Evolutionary conservation across 1,140 invertebrate genomes (phyloP).

Genomic region (Drosophila virilis): DNA sequence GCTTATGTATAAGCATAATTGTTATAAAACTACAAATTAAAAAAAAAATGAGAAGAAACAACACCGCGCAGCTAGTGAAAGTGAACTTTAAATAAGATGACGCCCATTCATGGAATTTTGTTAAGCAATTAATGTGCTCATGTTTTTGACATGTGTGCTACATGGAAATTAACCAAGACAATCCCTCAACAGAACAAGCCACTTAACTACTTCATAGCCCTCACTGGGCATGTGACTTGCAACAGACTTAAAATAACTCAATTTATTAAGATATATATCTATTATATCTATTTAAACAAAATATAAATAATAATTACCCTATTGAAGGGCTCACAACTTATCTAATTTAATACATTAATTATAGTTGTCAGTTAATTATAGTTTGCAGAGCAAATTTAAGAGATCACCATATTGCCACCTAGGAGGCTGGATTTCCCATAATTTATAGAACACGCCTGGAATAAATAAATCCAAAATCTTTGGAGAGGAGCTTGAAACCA

Average conservation of each 20-base stretch:
- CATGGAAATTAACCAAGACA: conserved; percentile 15
- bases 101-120: conserved; percentile 29
- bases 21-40: conserved; percentile 40
- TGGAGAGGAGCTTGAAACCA: too few relatives aligned
- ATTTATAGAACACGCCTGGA: too few relatives aligned
- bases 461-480: too few relatives aligned
- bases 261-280: too few relatives aligned
- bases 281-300: background rate
- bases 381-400: too few relatives aligned
- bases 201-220: background rate
- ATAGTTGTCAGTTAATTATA: too few relatives aligned
- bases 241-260: background rate
- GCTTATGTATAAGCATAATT: conserved; percentile 33
- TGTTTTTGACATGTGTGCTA: conserved; percentile 5
- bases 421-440: too few relatives aligned
- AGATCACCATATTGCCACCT: too few relatives aligned
- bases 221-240: conserved; percentile 5
- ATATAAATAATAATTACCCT: background rate
- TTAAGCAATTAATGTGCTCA: conserved; percentile 5
- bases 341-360: too few relatives aligned
- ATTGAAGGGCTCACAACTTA: too few relatives aligned
- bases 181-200: conserved; percentile 16
- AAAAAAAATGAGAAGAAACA: conserved; percentile 2
- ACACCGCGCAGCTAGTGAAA: conserved; percentile 40
- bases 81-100: conserved; percentile 45